These are phyloP conservation scores for Orius insidiosus DNA, from an alignment of 1,140 invertebrate species.

Conservation along the genomic window DNA sequence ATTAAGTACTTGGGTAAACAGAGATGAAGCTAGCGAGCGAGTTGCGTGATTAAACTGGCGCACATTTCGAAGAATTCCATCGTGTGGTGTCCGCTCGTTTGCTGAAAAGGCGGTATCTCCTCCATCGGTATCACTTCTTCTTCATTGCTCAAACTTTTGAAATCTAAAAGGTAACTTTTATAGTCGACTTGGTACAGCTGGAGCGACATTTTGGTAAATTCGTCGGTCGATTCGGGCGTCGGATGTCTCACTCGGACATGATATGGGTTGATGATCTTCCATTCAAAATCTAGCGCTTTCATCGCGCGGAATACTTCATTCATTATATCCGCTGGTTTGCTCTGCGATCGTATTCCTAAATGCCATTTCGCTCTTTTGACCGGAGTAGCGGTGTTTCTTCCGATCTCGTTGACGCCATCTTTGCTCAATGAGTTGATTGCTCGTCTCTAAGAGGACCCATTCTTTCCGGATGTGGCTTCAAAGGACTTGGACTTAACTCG, in stretches of 20 bases:
- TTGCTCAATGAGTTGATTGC: conserved; percentile 23
- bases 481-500: conserved; percentile 31
- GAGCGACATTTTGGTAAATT: conserved; percentile 90
- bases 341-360: conserved; percentile 93
- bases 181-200: conserved; percentile 98
- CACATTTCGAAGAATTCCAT: conserved; percentile 99
- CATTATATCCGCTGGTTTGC: conserved; percentile 99
- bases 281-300: conserved; percentile 95
- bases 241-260: conserved; percentile 79
- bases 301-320: conserved; percentile 98
- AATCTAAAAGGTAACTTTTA: conserved; percentile 92
- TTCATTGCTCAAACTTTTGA: conserved; percentile 81
- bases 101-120: conserved; percentile 15
- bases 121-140: conserved; percentile 28
- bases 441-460: conserved; percentile 40
- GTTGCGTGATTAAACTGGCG: conserved; percentile 89
- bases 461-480: conserved; percentile 82
- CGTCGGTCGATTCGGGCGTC: conserved; percentile 54
- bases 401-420: conserved; percentile 25
- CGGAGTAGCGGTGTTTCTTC: conserved; percentile 31
- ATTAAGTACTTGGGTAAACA: too few species aligned
- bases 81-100: conserved; percentile 55
- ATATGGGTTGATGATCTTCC: conserved; percentile 96
- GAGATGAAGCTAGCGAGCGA: conserved; percentile 54
- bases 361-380: conserved; percentile 98